Conservation (phyloP, 2,113 vertebrate genomes). For the Fregetta grallaria region DNA sequence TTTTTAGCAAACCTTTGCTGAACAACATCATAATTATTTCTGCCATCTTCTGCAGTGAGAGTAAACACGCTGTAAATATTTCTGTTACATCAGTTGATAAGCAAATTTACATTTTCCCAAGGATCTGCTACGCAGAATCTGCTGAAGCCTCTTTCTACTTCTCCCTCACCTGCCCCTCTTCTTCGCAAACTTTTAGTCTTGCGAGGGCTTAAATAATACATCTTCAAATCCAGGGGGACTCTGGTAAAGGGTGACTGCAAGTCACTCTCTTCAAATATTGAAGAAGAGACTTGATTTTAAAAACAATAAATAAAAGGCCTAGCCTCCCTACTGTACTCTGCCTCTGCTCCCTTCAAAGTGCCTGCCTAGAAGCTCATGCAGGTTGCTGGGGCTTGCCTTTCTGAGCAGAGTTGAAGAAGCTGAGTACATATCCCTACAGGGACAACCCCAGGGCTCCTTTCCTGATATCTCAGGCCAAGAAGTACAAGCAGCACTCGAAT, state of each 20-base stretch:
- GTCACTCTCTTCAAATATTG: background rate
- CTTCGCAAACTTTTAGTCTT: background rate
- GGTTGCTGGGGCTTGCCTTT: background rate
- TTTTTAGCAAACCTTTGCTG: background rate
- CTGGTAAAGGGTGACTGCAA: background rate
- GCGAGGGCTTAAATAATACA: background rate
- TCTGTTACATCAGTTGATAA: background rate
- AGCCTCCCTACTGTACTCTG: background rate
- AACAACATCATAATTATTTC: background rate
- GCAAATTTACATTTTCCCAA: background rate
- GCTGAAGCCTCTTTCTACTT: background rate
- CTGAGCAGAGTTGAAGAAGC: background rate
- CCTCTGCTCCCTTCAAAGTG: background rate
- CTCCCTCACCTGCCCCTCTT: background rate
- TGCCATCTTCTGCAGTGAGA: background rate
- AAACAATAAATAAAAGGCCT: background rate
- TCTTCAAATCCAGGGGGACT: background rate
- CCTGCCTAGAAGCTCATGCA: background rate
- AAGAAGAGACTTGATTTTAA: background rate
- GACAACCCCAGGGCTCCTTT: background rate
- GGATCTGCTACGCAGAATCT: background rate
- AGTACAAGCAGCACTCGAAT: background rate
- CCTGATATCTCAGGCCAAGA: background rate
- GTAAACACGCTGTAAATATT: background rate
- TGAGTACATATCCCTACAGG: background rate